These are phyloP conservation scores for Amphibalanus amphitrite DNA, from an alignment of 1,140 invertebrate species.

Conservation along the genomic window DNA sequence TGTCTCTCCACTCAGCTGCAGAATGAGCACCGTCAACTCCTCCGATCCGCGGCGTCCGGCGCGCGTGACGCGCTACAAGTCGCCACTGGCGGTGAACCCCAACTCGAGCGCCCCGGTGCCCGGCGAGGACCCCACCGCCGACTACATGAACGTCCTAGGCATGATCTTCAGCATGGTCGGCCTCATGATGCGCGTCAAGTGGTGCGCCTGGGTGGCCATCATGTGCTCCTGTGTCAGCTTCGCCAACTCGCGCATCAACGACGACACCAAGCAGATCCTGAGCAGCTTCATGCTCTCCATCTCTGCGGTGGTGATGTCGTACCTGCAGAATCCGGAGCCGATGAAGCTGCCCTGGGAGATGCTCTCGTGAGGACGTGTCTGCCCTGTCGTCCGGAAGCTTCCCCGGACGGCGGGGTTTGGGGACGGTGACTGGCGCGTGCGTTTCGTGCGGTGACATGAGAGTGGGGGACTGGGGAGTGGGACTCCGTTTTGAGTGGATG, in stretches of 20 bases:
- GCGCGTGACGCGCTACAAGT: constrained; percentile 1
- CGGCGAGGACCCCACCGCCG: constrained; percentile 84
- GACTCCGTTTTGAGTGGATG: no score
- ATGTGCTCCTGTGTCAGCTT: constrained; percentile 98
- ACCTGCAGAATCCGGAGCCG: constrained; percentile 94
- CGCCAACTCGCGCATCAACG: constrained; percentile 76
- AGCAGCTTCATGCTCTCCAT: constrained; percentile 80
- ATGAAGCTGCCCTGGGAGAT: constrained; percentile 78
- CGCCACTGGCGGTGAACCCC: background rate
- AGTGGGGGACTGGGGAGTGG: no score
- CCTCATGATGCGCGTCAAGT: constrained; percentile 99
- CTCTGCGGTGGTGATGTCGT: constrained; percentile 98
- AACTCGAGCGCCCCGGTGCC: constrained; percentile 25
- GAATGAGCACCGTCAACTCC: no score
- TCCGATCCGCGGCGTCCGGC: background rate
- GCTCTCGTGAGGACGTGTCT: constrained; percentile 23
- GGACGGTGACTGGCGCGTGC: no score
- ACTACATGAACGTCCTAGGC: constrained; percentile 96
- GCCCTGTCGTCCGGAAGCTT: no score
- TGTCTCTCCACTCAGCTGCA: no score
- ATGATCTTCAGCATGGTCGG: constrained; percentile 99
- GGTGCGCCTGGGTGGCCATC: constrained; percentile 96
- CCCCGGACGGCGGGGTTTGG: background rate
- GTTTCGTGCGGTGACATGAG: no score
- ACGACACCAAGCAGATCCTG: constrained; percentile 87